A percentile compares a stretch with the other conserved stretches of the same genome.
phyloP scores from a whole-genome alignment of 2,797 vertebrate species.

The Liparis tanakae region DNA sequence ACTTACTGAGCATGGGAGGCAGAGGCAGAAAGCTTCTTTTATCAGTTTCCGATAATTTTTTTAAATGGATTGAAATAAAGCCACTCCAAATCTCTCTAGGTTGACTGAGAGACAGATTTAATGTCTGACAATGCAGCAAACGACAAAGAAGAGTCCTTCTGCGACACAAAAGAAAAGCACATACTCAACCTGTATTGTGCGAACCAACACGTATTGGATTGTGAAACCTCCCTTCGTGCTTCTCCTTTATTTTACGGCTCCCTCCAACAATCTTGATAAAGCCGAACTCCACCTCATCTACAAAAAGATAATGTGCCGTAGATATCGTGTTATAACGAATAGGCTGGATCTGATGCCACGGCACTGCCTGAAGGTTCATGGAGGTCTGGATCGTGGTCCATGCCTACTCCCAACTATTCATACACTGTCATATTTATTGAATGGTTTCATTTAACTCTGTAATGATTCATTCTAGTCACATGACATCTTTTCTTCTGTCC shows the following conservation, averaged over 20 bases:
- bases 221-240: constrained; percentile 8
- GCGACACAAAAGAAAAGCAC: constrained; percentile 2
- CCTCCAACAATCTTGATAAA: constrained; percentile 1
- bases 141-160: not conserved
- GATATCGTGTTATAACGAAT: too few relatives aligned
- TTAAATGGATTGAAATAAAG: not conserved
- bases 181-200: constrained; percentile 21
- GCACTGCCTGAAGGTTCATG: too few relatives aligned
- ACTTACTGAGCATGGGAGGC: not conserved
- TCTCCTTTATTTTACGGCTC: not conserved
- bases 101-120: not conserved
- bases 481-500: too few relatives aligned
- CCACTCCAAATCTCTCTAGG: not conserved
- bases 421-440: too few relatives aligned
- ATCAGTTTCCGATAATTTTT: not conserved
- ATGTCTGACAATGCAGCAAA: not conserved
- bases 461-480: too few relatives aligned
- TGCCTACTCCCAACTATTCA: too few relatives aligned
- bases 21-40: not conserved
- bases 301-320: too few relatives aligned
- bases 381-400: too few relatives aligned
- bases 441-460: too few relatives aligned
- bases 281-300: not conserved
- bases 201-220: constrained; percentile 15
- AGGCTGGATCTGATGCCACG: too few relatives aligned